Conservation (phyloP, 2,113 vertebrate species). For the Origma solitaria region DNA sequence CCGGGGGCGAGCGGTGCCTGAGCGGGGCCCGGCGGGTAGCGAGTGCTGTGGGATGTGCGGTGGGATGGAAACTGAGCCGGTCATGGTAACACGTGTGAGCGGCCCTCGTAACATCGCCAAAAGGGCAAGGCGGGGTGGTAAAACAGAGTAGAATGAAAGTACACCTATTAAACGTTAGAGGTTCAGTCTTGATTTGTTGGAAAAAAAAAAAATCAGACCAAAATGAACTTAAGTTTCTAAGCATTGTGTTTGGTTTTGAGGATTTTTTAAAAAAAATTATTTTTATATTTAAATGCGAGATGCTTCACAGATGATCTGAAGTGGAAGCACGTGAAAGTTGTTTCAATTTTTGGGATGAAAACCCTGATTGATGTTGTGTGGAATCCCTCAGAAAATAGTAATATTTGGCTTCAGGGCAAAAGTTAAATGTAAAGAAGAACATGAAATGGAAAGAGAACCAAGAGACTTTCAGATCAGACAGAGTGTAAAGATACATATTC, state of each 20-base stretch:
- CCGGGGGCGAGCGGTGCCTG: rapidly evolving
- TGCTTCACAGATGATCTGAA: not conserved
- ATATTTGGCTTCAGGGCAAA: not conserved
- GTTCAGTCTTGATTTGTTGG: not conserved
- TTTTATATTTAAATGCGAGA: not conserved
- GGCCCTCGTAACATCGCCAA: not conserved
- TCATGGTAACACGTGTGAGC: rapidly evolving
- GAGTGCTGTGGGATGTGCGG: rapidly evolving
- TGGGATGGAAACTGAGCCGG: not conserved
- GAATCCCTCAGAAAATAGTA: not conserved
- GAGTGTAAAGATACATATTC: not conserved
- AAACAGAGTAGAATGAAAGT: not conserved
- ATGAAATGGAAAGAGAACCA: not conserved
- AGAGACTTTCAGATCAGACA: not conserved
- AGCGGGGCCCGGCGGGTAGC: not conserved
- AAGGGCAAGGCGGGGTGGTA: rapidly evolving
- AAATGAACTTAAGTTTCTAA: not conserved
- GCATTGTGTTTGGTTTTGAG: not conserved
- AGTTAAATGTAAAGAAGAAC: not conserved
- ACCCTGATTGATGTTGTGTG: not conserved
- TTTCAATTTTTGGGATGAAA: not conserved
- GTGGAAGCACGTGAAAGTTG: not conserved
- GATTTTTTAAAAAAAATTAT: not conserved
- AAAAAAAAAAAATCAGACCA: not conserved
- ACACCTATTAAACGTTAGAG: not conserved